Evolutionary conservation across 2,113 vertebrate genomes (phyloP), one percentile per base, ranked within the genome.

Genomic region (Sylvilagus bachmani): DNA sequence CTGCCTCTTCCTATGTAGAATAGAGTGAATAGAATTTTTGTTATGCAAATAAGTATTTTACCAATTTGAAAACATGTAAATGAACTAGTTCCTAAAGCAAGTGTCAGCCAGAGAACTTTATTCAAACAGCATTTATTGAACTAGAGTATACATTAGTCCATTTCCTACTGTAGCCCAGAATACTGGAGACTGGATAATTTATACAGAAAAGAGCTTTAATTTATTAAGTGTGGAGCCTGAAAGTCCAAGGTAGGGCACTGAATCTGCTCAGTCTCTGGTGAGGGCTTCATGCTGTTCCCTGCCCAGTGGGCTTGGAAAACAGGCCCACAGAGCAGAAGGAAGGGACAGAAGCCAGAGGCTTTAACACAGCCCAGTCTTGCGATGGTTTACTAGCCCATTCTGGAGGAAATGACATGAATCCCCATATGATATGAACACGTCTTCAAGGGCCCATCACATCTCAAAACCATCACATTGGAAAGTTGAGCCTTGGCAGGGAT

Each of bases 71-170:
- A 84, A 51, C 51, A 80, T 67, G 55, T 25, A 74, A 80, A 51
- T 73, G 44, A 44, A 31, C 55, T 66, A 31, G n/a, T 38, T 94
- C 62, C 79, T 85, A 61, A 89, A 91, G 67, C 58, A 73, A 51
- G 33, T 5, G 7, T 58, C 51, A 36, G 8, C 58, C 55, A n/a
- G 29, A 84, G 55, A 66, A 10, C 77, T 73, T 73, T 36, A 61
- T 44, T 88, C 51, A n/a, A 83, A 19, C 33, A 16, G 44, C 9
- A 24, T 62, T 61, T 70, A 36, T 70, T 61, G n/a, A 27, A 61
- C 62, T n/a, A 55, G 36, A 29, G 69, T 86, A 75, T 24, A 22
- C 33, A 36, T 71, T 36, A 24, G 19, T 21, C 33, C 33, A 71
- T 71, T 38, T 71, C 38, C 70, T 38, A 21, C 33, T 70, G 33